A percentile compares a stretch with the other conserved stretches of the same genome.
These are phyloP conservation scores for Rattus norvegicus DNA, from an alignment of 2,113 vertebrate species.

Conservation along the genomic window DNA sequence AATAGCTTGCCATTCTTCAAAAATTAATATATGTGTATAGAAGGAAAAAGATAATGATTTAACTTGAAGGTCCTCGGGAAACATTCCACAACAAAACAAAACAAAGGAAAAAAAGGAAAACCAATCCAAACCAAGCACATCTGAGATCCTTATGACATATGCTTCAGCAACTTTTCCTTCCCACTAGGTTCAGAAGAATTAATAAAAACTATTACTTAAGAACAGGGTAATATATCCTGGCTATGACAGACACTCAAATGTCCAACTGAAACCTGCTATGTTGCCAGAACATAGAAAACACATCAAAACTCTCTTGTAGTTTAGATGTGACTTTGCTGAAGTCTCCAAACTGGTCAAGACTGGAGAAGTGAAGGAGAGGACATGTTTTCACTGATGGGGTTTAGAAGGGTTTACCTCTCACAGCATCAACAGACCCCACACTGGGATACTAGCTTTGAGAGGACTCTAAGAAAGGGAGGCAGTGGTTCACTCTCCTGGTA, in stretches of 20 bases:
- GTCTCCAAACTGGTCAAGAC: not conserved
- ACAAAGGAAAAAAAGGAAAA: not conserved
- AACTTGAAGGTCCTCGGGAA: constrained; percentile 14
- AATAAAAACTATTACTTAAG: not conserved
- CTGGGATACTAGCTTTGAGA: not conserved
- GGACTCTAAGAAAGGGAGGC: not conserved
- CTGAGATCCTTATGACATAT: not conserved
- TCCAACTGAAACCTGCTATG: not conserved
- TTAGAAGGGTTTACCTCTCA: not conserved
- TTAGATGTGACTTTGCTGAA: constrained; percentile 37
- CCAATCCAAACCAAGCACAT: not conserved
- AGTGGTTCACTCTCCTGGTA: not conserved
- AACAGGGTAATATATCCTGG: not conserved
- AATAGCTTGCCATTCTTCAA: not conserved
- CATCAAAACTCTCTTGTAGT: not conserved
- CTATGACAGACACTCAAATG: not conserved
- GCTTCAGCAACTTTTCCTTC: constrained; percentile 7
- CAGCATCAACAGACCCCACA: not conserved
- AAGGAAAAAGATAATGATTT: constrained; percentile 42
- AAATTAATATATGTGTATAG: not conserved
- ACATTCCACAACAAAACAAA: not conserved
- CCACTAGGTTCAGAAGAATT: not conserved
- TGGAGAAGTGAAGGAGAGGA: not conserved
- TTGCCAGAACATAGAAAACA: not conserved
- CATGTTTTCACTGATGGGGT: not conserved